Percentiles rank a stretch among this genome's conserved stretches.
These are phyloP conservation scores for Meiosimyza decipiens DNA, from an alignment of 2,888 invertebrate genomes.

Conservation along the genomic window DNA sequence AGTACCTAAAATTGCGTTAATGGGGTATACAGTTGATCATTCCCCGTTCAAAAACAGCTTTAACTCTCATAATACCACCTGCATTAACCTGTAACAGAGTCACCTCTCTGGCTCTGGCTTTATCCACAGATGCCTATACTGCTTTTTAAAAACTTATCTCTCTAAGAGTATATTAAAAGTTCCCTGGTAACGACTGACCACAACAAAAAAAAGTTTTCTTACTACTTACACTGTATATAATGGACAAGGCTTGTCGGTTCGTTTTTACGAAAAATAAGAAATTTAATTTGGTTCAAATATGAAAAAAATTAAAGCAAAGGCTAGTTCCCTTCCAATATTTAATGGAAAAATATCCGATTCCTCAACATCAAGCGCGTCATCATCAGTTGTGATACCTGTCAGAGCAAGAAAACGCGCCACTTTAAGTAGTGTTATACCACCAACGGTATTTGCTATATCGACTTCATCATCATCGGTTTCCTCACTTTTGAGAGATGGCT, in stretches of 20 bases:
- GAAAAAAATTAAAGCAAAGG: slow-evolving; percentile 61
- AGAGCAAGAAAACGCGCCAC: slow-evolving; percentile 46
- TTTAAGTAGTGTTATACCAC: slow-evolving; percentile 43
- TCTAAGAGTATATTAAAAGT: no score
- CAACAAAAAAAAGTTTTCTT: slow-evolving; percentile 37
- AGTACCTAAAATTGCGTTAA: no score
- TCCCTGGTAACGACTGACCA: slow-evolving; percentile 44
- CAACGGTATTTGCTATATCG: slow-evolving; percentile 58
- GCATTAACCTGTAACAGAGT: no score
- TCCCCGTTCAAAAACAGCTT: no score
- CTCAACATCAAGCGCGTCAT: slow-evolving; percentile 56
- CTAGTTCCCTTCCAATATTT: slow-evolving; percentile 63
- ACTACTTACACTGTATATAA: slow-evolving; percentile 14
- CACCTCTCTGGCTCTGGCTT: no score
- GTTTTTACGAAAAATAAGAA: not conserved
- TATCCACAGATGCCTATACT: no score
- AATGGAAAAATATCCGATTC: slow-evolving; percentile 62
- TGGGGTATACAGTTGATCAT: no score
- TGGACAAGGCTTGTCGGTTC: not conserved
- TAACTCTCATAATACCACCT: no score
- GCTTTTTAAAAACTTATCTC: no score
- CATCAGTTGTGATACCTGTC: slow-evolving; percentile 45
- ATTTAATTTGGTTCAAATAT: slow-evolving; percentile 43
- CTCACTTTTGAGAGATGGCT: slow-evolving; percentile 44
- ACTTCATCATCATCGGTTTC: slow-evolving; percentile 46